Evolutionary conservation across 1,140 invertebrate genomes (phyloP).

Genomic region (Drosophila persimilis): DNA sequence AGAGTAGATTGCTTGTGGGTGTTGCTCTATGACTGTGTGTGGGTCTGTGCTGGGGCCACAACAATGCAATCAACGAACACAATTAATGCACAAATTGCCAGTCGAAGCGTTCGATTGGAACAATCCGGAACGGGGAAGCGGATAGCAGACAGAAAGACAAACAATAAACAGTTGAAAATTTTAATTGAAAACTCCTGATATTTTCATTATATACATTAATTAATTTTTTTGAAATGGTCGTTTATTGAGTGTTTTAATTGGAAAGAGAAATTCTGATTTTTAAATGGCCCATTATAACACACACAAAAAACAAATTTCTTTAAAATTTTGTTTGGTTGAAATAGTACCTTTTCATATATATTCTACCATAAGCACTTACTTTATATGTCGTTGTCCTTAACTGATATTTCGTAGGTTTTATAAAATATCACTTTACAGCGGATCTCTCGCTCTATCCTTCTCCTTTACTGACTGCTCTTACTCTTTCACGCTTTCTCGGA

Average conservation of each 20-base stretch:
- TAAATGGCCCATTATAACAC: too few species aligned
- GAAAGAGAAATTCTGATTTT: not conserved
- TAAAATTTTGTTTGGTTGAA: not conserved
- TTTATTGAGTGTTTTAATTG: too few species aligned
- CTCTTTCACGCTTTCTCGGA: slow-evolving; percentile 6
- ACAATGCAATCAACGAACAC: slow-evolving; percentile 71
- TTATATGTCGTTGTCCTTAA: slow-evolving; percentile 76
- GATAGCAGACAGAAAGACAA: too few species aligned
- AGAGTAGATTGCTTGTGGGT: slow-evolving; percentile 23
- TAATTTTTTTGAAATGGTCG: too few species aligned
- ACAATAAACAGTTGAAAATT: slow-evolving; percentile 5
- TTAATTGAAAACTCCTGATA: slow-evolving; percentile 4
- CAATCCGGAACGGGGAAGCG: slow-evolving; percentile 8
- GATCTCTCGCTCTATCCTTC: slow-evolving; percentile 36
- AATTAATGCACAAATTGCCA: slow-evolving; percentile 76
- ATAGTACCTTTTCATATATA: too few species aligned
- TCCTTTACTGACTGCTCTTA: slow-evolving; percentile 13
- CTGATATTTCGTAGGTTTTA: slow-evolving; percentile 66
- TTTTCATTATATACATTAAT: slow-evolving; percentile 6
- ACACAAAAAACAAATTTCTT: slow-evolving; percentile 1
- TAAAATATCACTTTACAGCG: slow-evolving; percentile 75
- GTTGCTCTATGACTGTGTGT: not conserved
- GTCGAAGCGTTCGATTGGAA: slow-evolving; percentile 52
- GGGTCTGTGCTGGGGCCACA: slow-evolving; percentile 19
- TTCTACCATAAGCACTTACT: slow-evolving; percentile 34